Percentiles rank a stretch among this genome's conserved stretches.
phyloP scores from a whole-genome alignment of 2,113 vertebrate genomes.

The Nesoenas mayeri region DNA sequence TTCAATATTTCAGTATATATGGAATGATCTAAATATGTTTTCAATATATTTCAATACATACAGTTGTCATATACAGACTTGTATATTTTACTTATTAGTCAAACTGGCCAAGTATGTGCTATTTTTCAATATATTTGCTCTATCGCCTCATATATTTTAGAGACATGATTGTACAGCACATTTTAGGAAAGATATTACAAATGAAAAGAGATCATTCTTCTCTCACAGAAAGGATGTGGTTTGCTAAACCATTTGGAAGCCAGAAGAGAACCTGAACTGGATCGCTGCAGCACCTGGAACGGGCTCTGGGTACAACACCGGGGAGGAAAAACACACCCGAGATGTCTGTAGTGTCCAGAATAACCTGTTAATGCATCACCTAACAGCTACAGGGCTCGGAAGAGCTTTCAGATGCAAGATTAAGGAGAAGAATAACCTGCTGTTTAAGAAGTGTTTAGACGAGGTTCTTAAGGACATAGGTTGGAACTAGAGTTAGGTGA shows the following conservation, averaged over 20 bases:
- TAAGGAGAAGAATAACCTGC: not conserved
- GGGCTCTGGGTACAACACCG: not conserved
- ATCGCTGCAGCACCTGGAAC: not conserved
- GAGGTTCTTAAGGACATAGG: too few species aligned
- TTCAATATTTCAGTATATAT: slow-evolving; percentile 8
- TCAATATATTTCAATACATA: slow-evolving; percentile 65
- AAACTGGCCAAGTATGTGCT: slow-evolving; percentile 64
- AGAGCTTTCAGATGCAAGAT: not conserved
- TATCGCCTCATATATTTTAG: slow-evolving; percentile 64
- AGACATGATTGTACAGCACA: slow-evolving; percentile 52
- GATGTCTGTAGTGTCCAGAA: not conserved
- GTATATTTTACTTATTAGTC: slow-evolving; percentile 53
- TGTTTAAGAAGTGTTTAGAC: too few species aligned
- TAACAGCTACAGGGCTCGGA: not conserved
- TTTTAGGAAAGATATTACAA: slow-evolving; percentile 61
- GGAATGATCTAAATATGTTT: slow-evolving; percentile 62
- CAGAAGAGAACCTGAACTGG: slow-evolving; percentile 5
- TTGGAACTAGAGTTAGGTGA: too few species aligned
- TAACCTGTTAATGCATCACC: not conserved
- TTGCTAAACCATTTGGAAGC: slow-evolving; percentile 8
- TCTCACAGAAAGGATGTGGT: slow-evolving; percentile 51
- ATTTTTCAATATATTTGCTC: slow-evolving; percentile 63
- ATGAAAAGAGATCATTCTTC: slow-evolving; percentile 42
- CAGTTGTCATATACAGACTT: slow-evolving; percentile 52
- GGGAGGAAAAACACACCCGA: not conserved